Evolutionary conservation across 2,113 vertebrate genomes (phyloP).

Genomic region (Motacilla tschutschensis): DNA sequence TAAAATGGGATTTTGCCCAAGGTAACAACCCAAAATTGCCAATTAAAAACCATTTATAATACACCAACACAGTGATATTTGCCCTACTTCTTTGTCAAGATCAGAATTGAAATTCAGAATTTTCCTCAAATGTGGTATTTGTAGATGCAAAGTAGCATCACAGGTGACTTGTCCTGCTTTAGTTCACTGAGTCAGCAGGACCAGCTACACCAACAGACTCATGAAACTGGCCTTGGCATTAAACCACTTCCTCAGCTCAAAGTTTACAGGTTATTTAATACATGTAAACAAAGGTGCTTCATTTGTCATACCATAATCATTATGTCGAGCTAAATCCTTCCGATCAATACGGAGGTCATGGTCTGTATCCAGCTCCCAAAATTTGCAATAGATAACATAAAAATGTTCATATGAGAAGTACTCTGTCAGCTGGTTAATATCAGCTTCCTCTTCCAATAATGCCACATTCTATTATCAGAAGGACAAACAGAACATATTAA

Average conservation of each 20-base stretch:
- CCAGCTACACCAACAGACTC: not conserved
- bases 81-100: not conserved
- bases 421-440: constrained; percentile 93
- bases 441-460: constrained; percentile 88
- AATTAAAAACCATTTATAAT: not conserved
- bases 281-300: not conserved
- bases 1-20: not conserved
- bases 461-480: constrained; percentile 80
- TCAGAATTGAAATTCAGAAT: not conserved
- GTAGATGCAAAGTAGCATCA: not conserved
- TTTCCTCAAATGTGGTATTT: not conserved
- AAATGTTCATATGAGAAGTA: constrained; percentile 98
- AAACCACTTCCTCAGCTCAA: not conserved
- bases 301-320: constrained; percentile 83
- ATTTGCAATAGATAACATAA: constrained; percentile 97
- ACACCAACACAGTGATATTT: not conserved
- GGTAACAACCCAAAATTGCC: not conserved
- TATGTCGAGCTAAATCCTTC: constrained; percentile 88
- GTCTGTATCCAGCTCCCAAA: constrained; percentile 96
- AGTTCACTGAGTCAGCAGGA: not conserved
- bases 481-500: constrained; percentile 25
- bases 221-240: not conserved
- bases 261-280: not conserved
- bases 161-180: not conserved
- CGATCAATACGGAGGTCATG: constrained; percentile 92